Evolutionary conservation across 92 coral and sea anemone genomes (phyloP), one percentile per base, ranked within the genome.

Genomic region (Galaxea fascicularis): DNA sequence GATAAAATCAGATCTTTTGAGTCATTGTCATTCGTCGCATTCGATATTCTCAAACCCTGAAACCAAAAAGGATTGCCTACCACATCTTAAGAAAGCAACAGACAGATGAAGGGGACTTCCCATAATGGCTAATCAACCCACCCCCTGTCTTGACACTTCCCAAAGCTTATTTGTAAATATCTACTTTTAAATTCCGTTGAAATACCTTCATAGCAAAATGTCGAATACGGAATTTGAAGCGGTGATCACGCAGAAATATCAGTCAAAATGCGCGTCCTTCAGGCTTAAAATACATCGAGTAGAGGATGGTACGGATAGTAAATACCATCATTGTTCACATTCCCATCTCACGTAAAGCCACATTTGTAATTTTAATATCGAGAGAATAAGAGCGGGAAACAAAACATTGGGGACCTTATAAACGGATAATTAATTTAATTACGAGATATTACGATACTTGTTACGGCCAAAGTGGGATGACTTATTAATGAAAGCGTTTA

Each of bases 401-500:
- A 86, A 86, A 91, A 91, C 91, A 88, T 59, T 72, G 66, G 66
- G 62, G 84, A 64, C 88, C 80, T 67, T 68, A 76, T 77, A 78
- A 63, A 70, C 80, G 82, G 82, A 86, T 85, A 91, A 82, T 77
- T 90, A 86, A 89, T 90, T 92, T 88, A 94, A 92, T 94, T 92
- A 92, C 77, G 76, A 78, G 90, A 84, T 89, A 91, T 86, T 89
- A 83, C 91, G 85, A 89, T 84, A 56, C 88, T 77, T 89, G 93
- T 89, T 88, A 91, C 82, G 82, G 88, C 66, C 67, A 77, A 82
- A 67, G 87, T 78, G 87, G 85, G 95, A 93, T 93, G 94, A 71
- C 87, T 79, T 73, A 89, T 94, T 91, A 94, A 94, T 94, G 64
- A 89, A 86, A 74, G 88, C 98, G 80, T 94, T 94, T 94, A 93